Conservation (phyloP, 2,888 invertebrate species). For the Calliscelio sp. region DNA sequence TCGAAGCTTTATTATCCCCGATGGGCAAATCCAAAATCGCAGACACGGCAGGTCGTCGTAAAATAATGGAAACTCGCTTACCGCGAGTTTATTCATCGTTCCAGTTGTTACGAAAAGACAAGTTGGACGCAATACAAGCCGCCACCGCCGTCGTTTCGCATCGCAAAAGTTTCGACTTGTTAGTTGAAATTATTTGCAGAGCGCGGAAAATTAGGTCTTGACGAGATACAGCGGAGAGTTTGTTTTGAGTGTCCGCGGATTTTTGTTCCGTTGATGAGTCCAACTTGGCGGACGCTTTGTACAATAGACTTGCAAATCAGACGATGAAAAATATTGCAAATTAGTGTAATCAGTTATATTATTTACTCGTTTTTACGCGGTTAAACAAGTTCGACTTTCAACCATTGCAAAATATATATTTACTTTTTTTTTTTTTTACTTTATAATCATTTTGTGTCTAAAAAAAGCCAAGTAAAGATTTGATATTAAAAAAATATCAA, state of each 20-base stretch:
- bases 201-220: conserved; percentile 65
- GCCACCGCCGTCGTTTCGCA: conserved; percentile 46
- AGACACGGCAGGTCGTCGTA: conserved; percentile 63
- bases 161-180: conserved; percentile 71
- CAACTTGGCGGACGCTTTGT: conserved; percentile 24
- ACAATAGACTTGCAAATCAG: no score
- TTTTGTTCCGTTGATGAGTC: conserved; percentile 47
- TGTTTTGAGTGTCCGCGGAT: conserved; percentile 57
- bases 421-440: no score
- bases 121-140: conserved; percentile 69
- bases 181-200: conserved; percentile 66
- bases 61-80: conserved; percentile 68
- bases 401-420: no score
- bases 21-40: conserved; percentile 72
- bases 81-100: conserved; percentile 68
- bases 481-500: no score
- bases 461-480: no score
- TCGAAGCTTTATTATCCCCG: conserved; percentile 70
- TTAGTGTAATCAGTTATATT: no score
- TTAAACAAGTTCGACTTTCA: no score
- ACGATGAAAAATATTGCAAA: no score
- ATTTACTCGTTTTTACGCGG: no score
- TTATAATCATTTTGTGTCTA: no score
- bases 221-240: conserved; percentile 43
- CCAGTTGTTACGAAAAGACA: conserved; percentile 70